phyloP scores from a whole-genome alignment of 1,140 invertebrate genomes.

The Camponotus floridanus region DNA sequence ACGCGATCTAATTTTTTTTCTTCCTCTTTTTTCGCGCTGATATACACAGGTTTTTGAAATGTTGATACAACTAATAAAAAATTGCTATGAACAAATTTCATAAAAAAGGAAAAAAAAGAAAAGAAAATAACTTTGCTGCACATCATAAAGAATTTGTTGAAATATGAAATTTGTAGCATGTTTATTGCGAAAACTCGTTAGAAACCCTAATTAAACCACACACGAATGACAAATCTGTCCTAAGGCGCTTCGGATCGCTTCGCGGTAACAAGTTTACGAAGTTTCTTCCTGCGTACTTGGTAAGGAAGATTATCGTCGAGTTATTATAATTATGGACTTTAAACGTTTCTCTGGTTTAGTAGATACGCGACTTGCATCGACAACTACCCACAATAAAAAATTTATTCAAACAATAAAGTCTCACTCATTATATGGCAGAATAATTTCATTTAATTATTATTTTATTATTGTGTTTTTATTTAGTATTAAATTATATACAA shows the following conservation, averaged over 20 bases:
- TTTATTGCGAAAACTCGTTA: constrained; percentile 63
- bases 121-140: constrained; percentile 1
- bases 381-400: background rate
- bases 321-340: constrained; percentile 50
- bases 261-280: constrained; percentile 66
- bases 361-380: background rate
- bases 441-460: background rate
- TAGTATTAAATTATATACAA: background rate
- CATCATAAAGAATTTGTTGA: constrained; percentile 29
- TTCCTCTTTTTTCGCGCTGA: background rate
- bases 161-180: constrained; percentile 56
- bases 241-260: constrained; percentile 56
- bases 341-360: constrained; percentile 16
- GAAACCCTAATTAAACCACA: constrained; percentile 72
- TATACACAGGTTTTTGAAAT: constrained; percentile 42
- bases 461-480: background rate
- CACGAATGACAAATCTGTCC: constrained; percentile 67
- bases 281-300: constrained; percentile 64
- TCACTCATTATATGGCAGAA: background rate
- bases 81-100: constrained; percentile 27
- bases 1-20: constrained; percentile 3
- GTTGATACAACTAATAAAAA: constrained; percentile 60
- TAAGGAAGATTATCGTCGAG: constrained; percentile 58
- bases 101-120: constrained; percentile 15
- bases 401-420: background rate